These are phyloP conservation scores for Lasioglossum marginatum DNA, from an alignment of 2,888 invertebrate genomes.

Conservation along the genomic window DNA sequence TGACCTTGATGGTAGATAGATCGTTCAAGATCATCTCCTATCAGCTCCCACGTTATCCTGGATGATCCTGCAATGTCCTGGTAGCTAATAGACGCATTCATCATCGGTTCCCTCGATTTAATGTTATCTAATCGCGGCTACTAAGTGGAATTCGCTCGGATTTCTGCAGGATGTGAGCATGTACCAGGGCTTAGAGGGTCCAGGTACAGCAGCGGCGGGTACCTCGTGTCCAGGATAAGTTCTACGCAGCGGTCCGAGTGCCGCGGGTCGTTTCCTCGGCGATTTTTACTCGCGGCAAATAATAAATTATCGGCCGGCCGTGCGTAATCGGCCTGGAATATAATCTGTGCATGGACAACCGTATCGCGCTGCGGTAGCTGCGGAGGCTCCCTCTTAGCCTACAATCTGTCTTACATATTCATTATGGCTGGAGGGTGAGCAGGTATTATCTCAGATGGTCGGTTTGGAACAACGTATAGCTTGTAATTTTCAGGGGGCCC, in stretches of 20 bases:
- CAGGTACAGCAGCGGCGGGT: neutral
- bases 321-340: conserved; percentile 77
- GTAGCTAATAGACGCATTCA: neutral
- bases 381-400: conserved; percentile 83
- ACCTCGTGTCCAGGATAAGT: neutral
- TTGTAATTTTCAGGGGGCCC: conserved; percentile 83
- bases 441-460: conserved; percentile 84
- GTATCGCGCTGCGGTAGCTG: conserved; percentile 83
- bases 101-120: conserved; percentile 51
- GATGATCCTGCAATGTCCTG: neutral
- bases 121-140: conserved; percentile 66
- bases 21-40: conserved; percentile 14
- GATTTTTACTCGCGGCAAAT: conserved; percentile 80
- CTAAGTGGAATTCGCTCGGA: conserved; percentile 43
- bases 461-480: conserved; percentile 83
- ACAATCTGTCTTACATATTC: conserved; percentile 85
- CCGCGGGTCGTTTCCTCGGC: conserved; percentile 71
- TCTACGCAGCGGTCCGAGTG: conserved; percentile 33
- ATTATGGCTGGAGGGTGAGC: conserved; percentile 84
- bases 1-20: neutral
- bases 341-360: conserved; percentile 83
- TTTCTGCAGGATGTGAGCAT: neutral
- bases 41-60: conserved; percentile 32
- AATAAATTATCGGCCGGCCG: conserved; percentile 79
- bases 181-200: neutral